phyloP scores from a whole-genome alignment of 2,888 invertebrate species.

The Mythimna pallens region DNA sequence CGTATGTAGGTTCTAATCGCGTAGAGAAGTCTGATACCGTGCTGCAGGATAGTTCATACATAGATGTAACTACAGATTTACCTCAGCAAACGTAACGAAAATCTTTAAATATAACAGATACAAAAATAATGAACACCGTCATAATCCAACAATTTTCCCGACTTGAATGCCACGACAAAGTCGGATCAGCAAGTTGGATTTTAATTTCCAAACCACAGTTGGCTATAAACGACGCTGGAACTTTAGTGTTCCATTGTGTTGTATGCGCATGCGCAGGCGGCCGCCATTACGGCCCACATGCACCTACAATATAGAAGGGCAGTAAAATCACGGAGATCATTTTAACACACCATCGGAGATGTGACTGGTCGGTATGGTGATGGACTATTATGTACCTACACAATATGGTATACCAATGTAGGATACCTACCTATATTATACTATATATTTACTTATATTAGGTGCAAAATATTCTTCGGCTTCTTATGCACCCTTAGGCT shows the following conservation, averaged over 20 bases:
- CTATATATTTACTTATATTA: too few relatives aligned
- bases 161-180: constrained; percentile 63
- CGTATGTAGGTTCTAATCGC: too few relatives aligned
- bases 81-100: background rate
- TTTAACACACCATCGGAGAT: constrained; percentile 65
- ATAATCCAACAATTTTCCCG: constrained; percentile 42
- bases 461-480: too few relatives aligned
- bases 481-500: too few relatives aligned
- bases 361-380: constrained; percentile 60
- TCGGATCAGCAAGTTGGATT: constrained; percentile 85
- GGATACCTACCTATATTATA: background rate
- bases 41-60: background rate
- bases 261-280: constrained; percentile 64
- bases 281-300: constrained; percentile 77
- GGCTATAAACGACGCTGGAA: constrained; percentile 86
- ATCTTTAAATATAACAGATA: background rate
- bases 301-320: constrained; percentile 72
- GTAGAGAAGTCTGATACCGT: background rate
- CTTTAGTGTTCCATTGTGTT: constrained; percentile 89
- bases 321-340: constrained; percentile 76
- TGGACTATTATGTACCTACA: constrained; percentile 14
- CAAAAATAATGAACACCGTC: constrained; percentile 30
- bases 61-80: background rate
- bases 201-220: constrained; percentile 90
- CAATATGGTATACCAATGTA: constrained; percentile 4